Conservation (phyloP, 2,113 vertebrate genomes). For the Amblyopsis rosae region DNA sequence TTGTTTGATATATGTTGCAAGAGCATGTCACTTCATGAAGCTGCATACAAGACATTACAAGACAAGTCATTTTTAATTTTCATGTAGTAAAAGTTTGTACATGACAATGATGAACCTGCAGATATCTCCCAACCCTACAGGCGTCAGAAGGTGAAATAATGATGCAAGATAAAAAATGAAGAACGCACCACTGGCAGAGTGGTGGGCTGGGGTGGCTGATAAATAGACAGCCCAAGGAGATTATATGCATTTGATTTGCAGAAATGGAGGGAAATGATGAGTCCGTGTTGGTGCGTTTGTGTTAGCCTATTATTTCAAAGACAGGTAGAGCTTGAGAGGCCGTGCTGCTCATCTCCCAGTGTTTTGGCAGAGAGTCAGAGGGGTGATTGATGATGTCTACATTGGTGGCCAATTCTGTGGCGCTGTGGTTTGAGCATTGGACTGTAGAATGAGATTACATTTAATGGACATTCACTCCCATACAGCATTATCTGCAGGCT, state of each 20-base stretch:
- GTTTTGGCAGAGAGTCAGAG: slow-evolving; percentile 66
- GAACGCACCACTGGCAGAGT: slow-evolving; percentile 42
- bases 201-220: slow-evolving; percentile 49
- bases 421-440: slow-evolving; percentile 71
- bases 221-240: slow-evolving; percentile 48
- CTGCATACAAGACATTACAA: too few relatives aligned
- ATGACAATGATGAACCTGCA: too few relatives aligned
- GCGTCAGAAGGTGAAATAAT: slow-evolving; percentile 55
- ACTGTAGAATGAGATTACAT: slow-evolving; percentile 75
- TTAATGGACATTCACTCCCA: slow-evolving; percentile 74
- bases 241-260: slow-evolving; percentile 61
- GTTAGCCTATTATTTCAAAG: slow-evolving; percentile 59
- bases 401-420: slow-evolving; percentile 71
- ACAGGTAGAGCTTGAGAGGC: slow-evolving; percentile 70
- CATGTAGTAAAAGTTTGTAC: too few relatives aligned
- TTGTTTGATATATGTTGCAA: too few relatives aligned
- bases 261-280: slow-evolving; percentile 56
- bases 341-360: slow-evolving; percentile 66
- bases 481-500: slow-evolving; percentile 70
- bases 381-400: slow-evolving; percentile 76
- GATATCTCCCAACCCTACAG: slow-evolving; percentile 1
- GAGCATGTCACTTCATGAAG: too few relatives aligned
- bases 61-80: too few relatives aligned
- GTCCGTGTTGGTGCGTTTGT: slow-evolving; percentile 26
- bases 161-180: slow-evolving; percentile 50